A percentile compares a stretch with the other conserved stretches of the same genome.
These are phyloP conservation scores for Pentamera pediparva DNA, from an alignment of 53 echinoderm and acorn worm genomes.

Conservation along the genomic window DNA sequence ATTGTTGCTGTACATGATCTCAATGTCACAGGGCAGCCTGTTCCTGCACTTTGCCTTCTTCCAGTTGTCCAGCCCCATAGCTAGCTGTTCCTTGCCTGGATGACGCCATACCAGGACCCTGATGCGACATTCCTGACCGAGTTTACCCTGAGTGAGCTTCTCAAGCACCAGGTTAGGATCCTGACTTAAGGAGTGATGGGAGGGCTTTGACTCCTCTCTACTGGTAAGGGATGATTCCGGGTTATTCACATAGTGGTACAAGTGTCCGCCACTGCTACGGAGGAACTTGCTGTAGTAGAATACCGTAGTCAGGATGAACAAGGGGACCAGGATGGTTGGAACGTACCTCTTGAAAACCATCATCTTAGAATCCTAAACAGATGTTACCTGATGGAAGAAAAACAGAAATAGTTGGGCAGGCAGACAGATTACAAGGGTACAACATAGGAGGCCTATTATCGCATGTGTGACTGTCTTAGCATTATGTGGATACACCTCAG, in stretches of 20 bases:
- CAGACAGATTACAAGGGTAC: too few relatives aligned
- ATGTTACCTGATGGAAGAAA: too few relatives aligned
- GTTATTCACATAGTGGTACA: constrained; percentile 19
- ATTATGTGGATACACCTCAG: too few relatives aligned
- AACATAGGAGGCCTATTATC: too few relatives aligned
- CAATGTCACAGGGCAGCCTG: constrained; percentile 37
- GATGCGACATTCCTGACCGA: not conserved
- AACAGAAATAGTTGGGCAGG: too few relatives aligned
- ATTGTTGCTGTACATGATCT: constrained; percentile 44
- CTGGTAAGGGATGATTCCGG: too few relatives aligned
- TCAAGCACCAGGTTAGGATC: constrained; percentile 15
- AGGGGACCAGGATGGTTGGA: constrained; percentile 2
- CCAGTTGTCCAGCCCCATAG: constrained; percentile 5
- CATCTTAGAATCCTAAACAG: not conserved
- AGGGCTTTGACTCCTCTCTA: not conserved
- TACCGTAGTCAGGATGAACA: not conserved
- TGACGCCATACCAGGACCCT: constrained; percentile 12
- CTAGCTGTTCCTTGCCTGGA: constrained; percentile 6
- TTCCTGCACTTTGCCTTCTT: constrained; percentile 11
- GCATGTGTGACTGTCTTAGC: too few relatives aligned
- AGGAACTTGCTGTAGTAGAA: not conserved
- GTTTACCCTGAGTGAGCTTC: not conserved
- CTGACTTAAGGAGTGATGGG: not conserved
- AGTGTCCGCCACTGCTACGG: constrained; percentile 16
- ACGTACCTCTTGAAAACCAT: not conserved